Base-by-base conservation (phyloP, 2,113 vertebrate species). In the Thamnophis sirtalis region DNA sequence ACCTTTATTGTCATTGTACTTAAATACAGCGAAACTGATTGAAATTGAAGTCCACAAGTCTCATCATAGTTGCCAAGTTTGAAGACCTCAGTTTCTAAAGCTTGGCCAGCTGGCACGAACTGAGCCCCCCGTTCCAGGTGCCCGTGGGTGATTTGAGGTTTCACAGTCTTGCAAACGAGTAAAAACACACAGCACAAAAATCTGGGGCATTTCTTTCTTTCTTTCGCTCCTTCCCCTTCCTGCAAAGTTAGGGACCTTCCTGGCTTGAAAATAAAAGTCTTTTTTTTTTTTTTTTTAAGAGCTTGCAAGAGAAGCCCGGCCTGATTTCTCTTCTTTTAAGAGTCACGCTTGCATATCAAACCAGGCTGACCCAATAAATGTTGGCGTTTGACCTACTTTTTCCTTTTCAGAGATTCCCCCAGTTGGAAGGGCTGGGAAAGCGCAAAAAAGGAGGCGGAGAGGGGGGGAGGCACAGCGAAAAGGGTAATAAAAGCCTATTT, bases 381-480 rank as follows among this genome's bases (percentile, higher is more conserved):
- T 38, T 80, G 68, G 33, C 68, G 38, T 38, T 80, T 80, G 68
- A 80, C 68, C 68, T 80, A 80, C n/a, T 80, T 80, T 80, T 80
- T 80, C 68, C n/a, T 80, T 38, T 80, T 80, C 68, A 19, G 1
- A 1, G 68, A 17, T 80, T 80, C 19, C 33, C 68, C 68, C 10
- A 0, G 11, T 38, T 19, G 68, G n/a, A 80, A 19, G 2, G 2
- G 68, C 68, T 38, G 68, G 33, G 6, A 80, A 33, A 73, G 5
- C 7, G 5, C n/a, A 0, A 33, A 33, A 5, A 33, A 33, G 5
- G 5, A 33, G n/a, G 2, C 10, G 0, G 24, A 60, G n/a, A 43
- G 51, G 51, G 51, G 11, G 3, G 28, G 10, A 11, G 13, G 4
- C 17, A 38, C 5, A 5, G n/a, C 2, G 13, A 33, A 5, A 73